Evolutionary conservation across 2,113 vertebrate species (phyloP), one percentile per base, ranked within the genome.

Genomic region (Romanogobio albipinnatus): DNA sequence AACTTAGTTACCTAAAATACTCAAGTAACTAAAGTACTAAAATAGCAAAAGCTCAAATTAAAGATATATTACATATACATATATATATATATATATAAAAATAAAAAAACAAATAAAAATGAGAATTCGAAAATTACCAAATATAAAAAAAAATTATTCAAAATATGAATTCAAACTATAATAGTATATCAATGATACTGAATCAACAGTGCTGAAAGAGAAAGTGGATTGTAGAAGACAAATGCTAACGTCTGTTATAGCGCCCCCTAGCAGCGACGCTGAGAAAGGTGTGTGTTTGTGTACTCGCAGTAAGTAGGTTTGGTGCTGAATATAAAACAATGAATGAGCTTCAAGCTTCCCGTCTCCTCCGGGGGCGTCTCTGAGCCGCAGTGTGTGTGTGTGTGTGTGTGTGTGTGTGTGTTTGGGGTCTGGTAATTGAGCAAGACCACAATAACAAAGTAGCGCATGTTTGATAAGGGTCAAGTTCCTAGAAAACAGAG

Each of bases 401-500:
- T 29, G 29, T 29, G 22, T 45, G 76, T 66, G 43, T 66, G 62
- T 68, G 79, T 81, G 80, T 58, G 22, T 45, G 76, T 66, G 43
- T 71, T 56, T 82, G 47, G 64, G 80, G 3, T 82, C 33, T 53
- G 80, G 80, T 82, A 82, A 71, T 82, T 82, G 80, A 82, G 80
- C 64, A 82, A 71, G 66, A 58, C 80, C 80, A 82, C 80, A 82
- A 82, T 71, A 82, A 82, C 80, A 82, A 22, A 83, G 87, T 86
- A 85, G 76, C 80, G 79, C 7, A 82, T 70, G 79, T 84, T 82
- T 89, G 74, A 84, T 82, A 85, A 86, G 43, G 3, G 80, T 82
- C 68, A 80, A 81, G 84, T 33, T 86, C 85, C 83, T 77, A 80
- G 78, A 82, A 89, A 77, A 53, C 88, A 33, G 71, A 71, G 80